Evolutionary conservation across 2,888 invertebrate species (phyloP).

Genomic region (Pristionchus maxplancki): DNA sequence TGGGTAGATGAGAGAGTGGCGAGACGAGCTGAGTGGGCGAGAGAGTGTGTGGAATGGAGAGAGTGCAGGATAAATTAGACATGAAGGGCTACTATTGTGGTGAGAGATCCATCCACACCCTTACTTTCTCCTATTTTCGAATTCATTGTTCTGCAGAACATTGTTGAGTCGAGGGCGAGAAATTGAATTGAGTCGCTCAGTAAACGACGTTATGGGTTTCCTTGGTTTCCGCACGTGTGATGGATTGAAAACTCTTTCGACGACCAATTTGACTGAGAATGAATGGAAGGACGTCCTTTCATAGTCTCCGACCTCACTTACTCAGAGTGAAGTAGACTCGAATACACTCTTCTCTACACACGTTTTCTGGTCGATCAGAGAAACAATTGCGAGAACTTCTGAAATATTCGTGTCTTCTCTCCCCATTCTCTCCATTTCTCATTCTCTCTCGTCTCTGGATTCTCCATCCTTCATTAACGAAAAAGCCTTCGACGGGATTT

Average conservation of each 20-base stretch:
- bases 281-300: not conserved
- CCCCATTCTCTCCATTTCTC: not conserved
- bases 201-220: not conserved
- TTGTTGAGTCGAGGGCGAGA: not conserved
- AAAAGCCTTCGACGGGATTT: slow-evolving; percentile 4
- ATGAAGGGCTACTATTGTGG: slow-evolving; percentile 24
- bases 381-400: not conserved
- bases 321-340: not conserved
- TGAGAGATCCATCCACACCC: not conserved
- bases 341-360: not conserved
- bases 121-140: not conserved
- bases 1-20: not conserved
- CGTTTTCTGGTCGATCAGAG: not conserved
- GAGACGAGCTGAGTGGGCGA: not conserved
- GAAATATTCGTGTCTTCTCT: not conserved
- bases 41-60: slow-evolving; percentile 3
- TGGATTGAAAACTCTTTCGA: not conserved
- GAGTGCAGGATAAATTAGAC: slow-evolving; percentile 23
- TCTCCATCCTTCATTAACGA: slow-evolving; percentile 12
- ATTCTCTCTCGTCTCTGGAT: not conserved
- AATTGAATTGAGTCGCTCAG: not conserved
- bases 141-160: not conserved
- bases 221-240: not conserved
- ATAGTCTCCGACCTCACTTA: not conserved
- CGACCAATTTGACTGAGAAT: slow-evolving; percentile 1